Conservation (phyloP, 1,140 invertebrate species). For the Hylaeus volcanicus region DNA sequence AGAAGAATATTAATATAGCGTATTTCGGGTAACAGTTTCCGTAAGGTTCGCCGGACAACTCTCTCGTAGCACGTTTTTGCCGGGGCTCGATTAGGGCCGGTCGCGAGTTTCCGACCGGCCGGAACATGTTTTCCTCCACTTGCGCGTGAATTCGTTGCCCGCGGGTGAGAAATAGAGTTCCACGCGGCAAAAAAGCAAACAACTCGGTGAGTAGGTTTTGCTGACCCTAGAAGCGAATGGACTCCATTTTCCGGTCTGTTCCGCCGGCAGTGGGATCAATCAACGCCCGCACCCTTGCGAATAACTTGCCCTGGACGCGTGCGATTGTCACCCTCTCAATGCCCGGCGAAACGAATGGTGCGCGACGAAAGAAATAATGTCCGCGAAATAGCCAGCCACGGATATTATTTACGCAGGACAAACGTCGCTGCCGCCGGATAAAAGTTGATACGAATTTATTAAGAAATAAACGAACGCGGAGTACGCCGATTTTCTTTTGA, state of each 20-base stretch:
- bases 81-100: not conserved
- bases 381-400: not conserved
- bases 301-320: slow-evolving; percentile 6
- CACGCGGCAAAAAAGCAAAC: slow-evolving; percentile 1
- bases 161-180: not conserved
- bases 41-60: no score
- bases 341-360: not conserved
- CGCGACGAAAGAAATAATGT: slow-evolving; percentile 7
- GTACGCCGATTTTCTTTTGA: no score
- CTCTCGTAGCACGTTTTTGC: no score
- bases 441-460: no score
- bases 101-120: no score
- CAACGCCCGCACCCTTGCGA: slow-evolving; percentile 9
- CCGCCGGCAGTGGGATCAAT: slow-evolving; percentile 23
- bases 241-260: slow-evolving; percentile 11
- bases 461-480: no score
- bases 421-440: no score
- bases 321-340: slow-evolving; percentile 15
- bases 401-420: no score
- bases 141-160: no score
- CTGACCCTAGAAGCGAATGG: slow-evolving; percentile 30
- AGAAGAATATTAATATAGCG: no score
- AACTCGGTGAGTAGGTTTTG: slow-evolving; percentile 24
- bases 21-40: no score
- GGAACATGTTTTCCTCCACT: no score